Conservation (phyloP, 92 coral and sea anemone species). For the Anthopleura xanthogrammica region DNA sequence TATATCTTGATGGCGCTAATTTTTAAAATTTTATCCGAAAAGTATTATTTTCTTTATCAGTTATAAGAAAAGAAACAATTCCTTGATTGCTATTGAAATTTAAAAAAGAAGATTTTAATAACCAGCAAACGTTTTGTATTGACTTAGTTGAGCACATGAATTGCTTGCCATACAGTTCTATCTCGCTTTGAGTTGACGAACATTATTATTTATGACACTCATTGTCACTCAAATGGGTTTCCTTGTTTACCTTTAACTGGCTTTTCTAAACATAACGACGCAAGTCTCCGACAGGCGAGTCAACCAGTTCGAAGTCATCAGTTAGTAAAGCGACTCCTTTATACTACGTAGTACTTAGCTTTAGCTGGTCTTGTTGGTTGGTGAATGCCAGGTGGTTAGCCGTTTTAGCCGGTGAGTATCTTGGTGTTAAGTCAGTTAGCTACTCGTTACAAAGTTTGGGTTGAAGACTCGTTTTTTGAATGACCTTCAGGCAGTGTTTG, state of each 20-base stretch:
- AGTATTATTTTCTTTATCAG: no score
- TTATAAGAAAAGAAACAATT: neutral
- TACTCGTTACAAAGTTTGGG: no score
- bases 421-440: no score
- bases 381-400: neutral
- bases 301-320: neutral
- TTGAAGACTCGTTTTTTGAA: no score
- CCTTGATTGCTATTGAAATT: neutral
- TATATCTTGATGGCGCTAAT: no score
- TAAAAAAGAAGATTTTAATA: neutral
- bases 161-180: neutral
- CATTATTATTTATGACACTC: slow-evolving; percentile 10
- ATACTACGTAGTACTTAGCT: neutral
- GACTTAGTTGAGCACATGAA: slow-evolving; percentile 17
- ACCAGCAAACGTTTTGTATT: neutral
- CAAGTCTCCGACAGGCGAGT: neutral
- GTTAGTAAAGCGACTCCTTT: no score
- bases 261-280: neutral
- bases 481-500: no score
- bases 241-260: slow-evolving; percentile 17
- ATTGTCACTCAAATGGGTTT: slow-evolving; percentile 10
- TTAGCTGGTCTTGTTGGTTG: neutral
- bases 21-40: no score
- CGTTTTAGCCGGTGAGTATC: neutral
- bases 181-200: neutral